Conservation (phyloP, 2,113 vertebrate species). For the Mesitornis unicolor region DNA sequence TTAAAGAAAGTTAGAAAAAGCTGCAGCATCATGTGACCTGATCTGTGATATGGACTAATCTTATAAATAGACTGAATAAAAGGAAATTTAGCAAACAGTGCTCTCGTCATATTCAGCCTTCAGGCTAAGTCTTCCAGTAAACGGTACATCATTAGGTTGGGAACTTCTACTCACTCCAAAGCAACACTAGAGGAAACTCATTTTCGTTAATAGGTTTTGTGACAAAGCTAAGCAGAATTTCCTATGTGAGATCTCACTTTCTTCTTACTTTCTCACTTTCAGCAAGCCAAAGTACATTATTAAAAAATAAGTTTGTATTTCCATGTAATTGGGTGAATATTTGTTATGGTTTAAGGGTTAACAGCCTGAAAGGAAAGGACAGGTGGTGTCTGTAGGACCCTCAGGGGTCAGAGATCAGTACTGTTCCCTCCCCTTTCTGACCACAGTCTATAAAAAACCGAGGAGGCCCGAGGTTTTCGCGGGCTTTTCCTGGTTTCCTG, state of each 20-base stretch:
- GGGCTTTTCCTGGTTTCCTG: too few relatives aligned
- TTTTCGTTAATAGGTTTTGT: not conserved
- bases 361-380: too few relatives aligned
- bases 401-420: too few relatives aligned
- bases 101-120: not conserved
- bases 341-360: too few relatives aligned
- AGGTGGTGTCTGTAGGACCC: too few relatives aligned
- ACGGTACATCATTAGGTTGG: not conserved
- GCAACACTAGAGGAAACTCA: not conserved
- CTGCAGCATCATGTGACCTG: not conserved
- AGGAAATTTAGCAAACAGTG: not conserved
- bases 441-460: too few relatives aligned
- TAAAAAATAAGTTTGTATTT: not conserved
- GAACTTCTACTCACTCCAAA: not conserved
- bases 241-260: not conserved
- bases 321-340: not conserved
- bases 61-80: not conserved
- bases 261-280: not conserved
- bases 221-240: not conserved
- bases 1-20: not conserved
- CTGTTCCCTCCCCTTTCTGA: too few relatives aligned
- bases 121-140: not conserved
- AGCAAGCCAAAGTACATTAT: not conserved
- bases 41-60: not conserved
- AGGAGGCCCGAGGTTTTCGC: too few relatives aligned